These are phyloP conservation scores for Latrodectus geometricus DNA, from an alignment of 1,140 invertebrate species.

Conservation along the genomic window DNA sequence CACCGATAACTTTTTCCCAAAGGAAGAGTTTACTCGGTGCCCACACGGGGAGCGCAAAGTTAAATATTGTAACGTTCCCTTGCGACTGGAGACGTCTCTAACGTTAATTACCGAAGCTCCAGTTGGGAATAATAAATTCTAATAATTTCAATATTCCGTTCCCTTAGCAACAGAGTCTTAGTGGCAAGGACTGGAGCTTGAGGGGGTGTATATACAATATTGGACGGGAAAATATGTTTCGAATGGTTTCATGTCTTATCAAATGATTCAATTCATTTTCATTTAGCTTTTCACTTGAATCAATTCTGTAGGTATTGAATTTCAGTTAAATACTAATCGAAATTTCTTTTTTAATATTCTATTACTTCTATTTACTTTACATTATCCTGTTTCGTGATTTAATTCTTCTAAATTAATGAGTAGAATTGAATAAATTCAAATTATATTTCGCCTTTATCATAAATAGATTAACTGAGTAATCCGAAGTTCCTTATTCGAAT, in stretches of 20 bases:
- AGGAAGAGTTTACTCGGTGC: slow-evolving; percentile 20
- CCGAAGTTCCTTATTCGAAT: no score
- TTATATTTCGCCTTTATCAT: no score
- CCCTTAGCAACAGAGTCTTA: slow-evolving; percentile 50
- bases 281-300: no score
- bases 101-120: slow-evolving; percentile 61
- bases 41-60: slow-evolving; percentile 42
- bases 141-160: slow-evolving; percentile 60
- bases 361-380: no score
- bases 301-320: no score
- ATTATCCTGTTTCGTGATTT: no score
- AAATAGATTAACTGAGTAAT: no score
- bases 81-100: slow-evolving; percentile 48
- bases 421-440: no score
- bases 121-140: slow-evolving; percentile 61
- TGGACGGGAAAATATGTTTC: slow-evolving; percentile 11
- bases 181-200: slow-evolving; percentile 27
- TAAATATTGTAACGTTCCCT: slow-evolving; percentile 60
- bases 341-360: no score
- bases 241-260: neutral
- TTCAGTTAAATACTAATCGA: no score
- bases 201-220: slow-evolving; percentile 48
- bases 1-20: slow-evolving; percentile 35
- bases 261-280: no score
- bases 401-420: no score